A percentile compares a stretch with the other conserved stretches of the same genome.
These are phyloP conservation scores for Melanotaenia pygmaea DNA, from an alignment of 2,797 vertebrate species.

Conservation along the genomic window DNA sequence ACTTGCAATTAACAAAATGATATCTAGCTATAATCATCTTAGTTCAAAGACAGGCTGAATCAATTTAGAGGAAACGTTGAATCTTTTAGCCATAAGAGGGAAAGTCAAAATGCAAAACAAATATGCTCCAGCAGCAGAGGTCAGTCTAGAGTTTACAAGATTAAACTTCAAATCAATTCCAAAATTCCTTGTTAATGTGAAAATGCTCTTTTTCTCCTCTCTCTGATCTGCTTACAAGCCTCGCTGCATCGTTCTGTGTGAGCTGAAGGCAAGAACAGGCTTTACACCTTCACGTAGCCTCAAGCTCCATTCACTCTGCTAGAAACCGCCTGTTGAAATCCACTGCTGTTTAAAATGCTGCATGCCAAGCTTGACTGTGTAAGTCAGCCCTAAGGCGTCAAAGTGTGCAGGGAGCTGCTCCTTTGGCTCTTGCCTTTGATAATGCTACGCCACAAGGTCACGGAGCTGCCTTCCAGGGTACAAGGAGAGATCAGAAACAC, in stretches of 20 bases:
- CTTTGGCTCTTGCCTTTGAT: slow-evolving; percentile 56
- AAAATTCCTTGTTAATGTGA: slow-evolving; percentile 19
- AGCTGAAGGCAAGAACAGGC: slow-evolving; percentile 48
- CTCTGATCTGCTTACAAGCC: slow-evolving; percentile 43
- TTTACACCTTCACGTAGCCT: slow-evolving; percentile 54
- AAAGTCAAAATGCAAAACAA: neutral
- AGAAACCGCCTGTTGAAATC: slow-evolving; percentile 56
- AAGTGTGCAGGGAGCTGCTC: slow-evolving; percentile 50
- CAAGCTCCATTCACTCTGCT: slow-evolving; percentile 41
- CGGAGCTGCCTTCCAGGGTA: slow-evolving; percentile 40
- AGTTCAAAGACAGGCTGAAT: neutral
- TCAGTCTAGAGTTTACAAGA: neutral
- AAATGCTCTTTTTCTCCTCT: slow-evolving; percentile 10
- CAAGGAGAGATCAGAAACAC: slow-evolving; percentile 45
- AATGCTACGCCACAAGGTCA: slow-evolving; percentile 66
- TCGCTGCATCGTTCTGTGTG: slow-evolving; percentile 27
- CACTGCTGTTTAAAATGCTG: slow-evolving; percentile 66
- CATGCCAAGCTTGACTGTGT: slow-evolving; percentile 56
- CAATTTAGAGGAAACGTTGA: neutral
- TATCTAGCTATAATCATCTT: too few species aligned
- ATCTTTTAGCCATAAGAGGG: neutral
- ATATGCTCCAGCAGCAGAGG: neutral
- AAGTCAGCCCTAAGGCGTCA: slow-evolving; percentile 51
- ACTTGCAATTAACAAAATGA: neutral
- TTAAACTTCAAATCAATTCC: slow-evolving; percentile 13